These are phyloP conservation scores for Tenrec ecaudatus DNA, from an alignment of 2,113 vertebrate genomes.

Conservation along the genomic window DNA sequence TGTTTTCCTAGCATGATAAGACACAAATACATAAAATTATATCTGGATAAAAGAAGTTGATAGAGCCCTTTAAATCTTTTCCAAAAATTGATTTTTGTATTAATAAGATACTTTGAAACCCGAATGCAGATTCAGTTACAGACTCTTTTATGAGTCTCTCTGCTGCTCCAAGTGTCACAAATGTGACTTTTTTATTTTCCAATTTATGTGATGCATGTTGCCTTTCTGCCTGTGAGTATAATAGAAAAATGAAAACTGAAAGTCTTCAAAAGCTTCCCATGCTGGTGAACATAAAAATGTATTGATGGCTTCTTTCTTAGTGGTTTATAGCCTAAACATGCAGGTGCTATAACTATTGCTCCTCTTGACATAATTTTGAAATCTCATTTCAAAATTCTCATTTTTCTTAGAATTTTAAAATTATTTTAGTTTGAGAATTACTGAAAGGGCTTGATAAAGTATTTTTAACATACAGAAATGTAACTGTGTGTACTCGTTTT, in stretches of 20 bases:
- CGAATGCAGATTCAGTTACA: conserved; percentile 33
- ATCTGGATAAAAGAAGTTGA: conserved; percentile 45
- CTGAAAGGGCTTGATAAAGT: conserved; percentile 5
- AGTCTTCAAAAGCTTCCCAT: conserved; percentile 54
- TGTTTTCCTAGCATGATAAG: conserved; percentile 49
- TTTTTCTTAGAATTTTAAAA: conserved; percentile 51
- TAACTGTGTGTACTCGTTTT: conserved; percentile 38
- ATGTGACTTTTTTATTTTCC: conserved; percentile 70
- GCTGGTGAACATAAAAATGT: neutral
- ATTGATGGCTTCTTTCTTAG: conserved; percentile 20
- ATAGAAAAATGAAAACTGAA: conserved; percentile 58
- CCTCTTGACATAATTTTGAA: conserved; percentile 46
- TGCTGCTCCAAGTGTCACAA: conserved; percentile 37
- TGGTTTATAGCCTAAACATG: conserved; percentile 10
- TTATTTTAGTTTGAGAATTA: conserved; percentile 34
- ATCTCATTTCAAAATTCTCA: conserved; percentile 6
- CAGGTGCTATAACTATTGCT: neutral
- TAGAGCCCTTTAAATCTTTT: conserved; percentile 45
- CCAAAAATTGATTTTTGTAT: conserved; percentile 57
- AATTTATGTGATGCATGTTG: conserved; percentile 28
- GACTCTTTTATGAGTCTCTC: conserved; percentile 39
- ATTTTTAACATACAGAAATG: conserved; percentile 22
- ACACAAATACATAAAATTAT: conserved; percentile 27
- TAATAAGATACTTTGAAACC: conserved; percentile 58
- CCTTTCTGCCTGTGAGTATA: neutral